Evolutionary conservation across 2,888 invertebrate genomes (phyloP).

Genomic region (Ryuthela nishihirai): DNA sequence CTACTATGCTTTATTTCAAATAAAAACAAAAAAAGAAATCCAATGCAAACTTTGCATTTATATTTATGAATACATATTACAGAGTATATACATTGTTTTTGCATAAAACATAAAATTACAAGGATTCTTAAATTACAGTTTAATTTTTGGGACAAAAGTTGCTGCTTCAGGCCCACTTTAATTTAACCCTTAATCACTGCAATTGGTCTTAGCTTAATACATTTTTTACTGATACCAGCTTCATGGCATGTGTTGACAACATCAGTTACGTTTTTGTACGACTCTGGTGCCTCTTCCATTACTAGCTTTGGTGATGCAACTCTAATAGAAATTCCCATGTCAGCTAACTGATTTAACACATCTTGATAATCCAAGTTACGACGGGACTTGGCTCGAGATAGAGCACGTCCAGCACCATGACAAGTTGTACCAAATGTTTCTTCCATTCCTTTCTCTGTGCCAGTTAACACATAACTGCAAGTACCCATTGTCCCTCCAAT

Average conservation of each 20-base stretch:
- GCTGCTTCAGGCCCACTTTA: too few species aligned
- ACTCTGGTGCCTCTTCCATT: conserved; percentile 99
- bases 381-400: conserved; percentile 95
- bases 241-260: conserved; percentile 97
- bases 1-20: too few species aligned
- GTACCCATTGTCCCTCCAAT: conserved; percentile 99
- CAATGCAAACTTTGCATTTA: too few species aligned
- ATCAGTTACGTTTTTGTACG: conserved; percentile 99
- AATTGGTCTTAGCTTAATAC: conserved; percentile 92
- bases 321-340: conserved; percentile 60
- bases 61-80: too few species aligned
- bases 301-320: conserved; percentile 98
- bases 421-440: conserved; percentile 99
- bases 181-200: conserved; percentile 97
- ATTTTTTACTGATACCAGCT: conserved; percentile 95
- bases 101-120: too few species aligned
- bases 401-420: conserved; percentile 96
- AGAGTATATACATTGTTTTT: too few species aligned
- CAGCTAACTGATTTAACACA: conserved; percentile 77
- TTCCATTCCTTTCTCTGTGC: conserved; percentile 93
- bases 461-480: conserved; percentile 97
- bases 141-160: too few species aligned
- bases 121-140: too few species aligned
- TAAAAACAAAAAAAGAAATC: too few species aligned
- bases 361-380: conserved; percentile 90